phyloP scores from a whole-genome alignment of 2,113 vertebrate genomes.

The Melanotaenia duboulayi region DNA sequence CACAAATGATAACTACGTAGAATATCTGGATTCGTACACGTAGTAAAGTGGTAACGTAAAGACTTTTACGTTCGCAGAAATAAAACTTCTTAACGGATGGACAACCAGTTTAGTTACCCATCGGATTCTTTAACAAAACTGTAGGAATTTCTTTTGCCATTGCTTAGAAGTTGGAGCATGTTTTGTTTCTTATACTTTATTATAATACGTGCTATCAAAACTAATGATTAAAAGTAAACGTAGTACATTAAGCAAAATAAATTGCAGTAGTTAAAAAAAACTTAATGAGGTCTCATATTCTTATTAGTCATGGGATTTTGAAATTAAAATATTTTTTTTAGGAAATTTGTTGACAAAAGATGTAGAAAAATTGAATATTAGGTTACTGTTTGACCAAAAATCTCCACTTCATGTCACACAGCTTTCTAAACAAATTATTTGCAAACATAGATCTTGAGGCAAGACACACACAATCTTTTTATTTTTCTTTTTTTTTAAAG shows the following conservation, averaged over 20 bases:
- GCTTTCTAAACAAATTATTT: neutral
- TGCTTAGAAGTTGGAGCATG: neutral
- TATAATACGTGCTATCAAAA: neutral
- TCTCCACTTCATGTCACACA: neutral
- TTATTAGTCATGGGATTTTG: too few species aligned
- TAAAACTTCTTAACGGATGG: neutral
- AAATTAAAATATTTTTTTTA: too few species aligned
- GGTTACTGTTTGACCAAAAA: neutral
- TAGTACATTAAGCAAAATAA: too few species aligned
- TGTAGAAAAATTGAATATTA: too few species aligned
- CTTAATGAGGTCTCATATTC: too few species aligned
- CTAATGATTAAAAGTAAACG: too few species aligned
- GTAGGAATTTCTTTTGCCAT: neutral
- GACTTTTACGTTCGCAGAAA: conserved; percentile 19
- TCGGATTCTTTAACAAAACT: too few species aligned
- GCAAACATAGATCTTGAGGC: neutral
- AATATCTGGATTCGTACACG: neutral
- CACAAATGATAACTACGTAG: conserved; percentile 34
- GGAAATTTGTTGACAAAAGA: too few species aligned
- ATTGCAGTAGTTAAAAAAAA: too few species aligned
- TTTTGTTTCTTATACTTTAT: neutral
- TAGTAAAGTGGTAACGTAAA: neutral
- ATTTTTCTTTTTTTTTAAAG: too few species aligned
- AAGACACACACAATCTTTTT: too few species aligned
- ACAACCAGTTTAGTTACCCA: too few species aligned